These are phyloP conservation scores for Rhagium mordax DNA, from an alignment of 2,888 invertebrate genomes.

Conservation along the genomic window DNA sequence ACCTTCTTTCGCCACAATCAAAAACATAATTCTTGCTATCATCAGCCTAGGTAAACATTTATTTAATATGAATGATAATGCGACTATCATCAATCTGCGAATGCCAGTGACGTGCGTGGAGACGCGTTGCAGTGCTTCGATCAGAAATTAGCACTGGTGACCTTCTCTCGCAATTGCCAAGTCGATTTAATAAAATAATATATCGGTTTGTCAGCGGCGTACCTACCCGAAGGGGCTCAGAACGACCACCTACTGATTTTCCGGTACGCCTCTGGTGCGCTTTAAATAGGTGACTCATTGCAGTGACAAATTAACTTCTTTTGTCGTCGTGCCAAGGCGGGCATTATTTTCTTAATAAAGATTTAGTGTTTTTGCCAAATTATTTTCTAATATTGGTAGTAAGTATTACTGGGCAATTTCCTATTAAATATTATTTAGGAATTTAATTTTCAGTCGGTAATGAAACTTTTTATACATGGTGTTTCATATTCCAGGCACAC, in stretches of 20 bases:
- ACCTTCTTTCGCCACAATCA: background rate
- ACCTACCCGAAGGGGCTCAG: too few species aligned
- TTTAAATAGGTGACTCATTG: constrained; percentile 1
- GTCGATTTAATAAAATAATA: too few species aligned
- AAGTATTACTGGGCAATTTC: background rate
- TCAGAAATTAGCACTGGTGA: background rate
- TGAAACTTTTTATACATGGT: too few species aligned
- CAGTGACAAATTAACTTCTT: constrained; percentile 8
- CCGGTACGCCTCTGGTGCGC: too few species aligned
- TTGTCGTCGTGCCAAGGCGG: background rate
- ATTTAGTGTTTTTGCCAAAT: constrained; percentile 22
- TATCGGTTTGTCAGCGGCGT: too few species aligned
- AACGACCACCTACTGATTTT: too few species aligned
- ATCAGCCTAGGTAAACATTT: background rate
- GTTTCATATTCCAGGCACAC: too few species aligned
- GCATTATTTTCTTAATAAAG: background rate
- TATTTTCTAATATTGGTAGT: background rate
- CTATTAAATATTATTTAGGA: background rate
- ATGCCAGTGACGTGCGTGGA: background rate
- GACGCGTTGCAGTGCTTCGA: background rate
- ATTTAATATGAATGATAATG: background rate
- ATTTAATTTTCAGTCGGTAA: background rate
- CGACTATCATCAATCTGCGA: background rate
- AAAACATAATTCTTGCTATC: background rate
- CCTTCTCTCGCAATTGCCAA: too few species aligned